Base-by-base conservation (phyloP, 2,888 invertebrate species). In the Odontocerum albicorne region DNA sequence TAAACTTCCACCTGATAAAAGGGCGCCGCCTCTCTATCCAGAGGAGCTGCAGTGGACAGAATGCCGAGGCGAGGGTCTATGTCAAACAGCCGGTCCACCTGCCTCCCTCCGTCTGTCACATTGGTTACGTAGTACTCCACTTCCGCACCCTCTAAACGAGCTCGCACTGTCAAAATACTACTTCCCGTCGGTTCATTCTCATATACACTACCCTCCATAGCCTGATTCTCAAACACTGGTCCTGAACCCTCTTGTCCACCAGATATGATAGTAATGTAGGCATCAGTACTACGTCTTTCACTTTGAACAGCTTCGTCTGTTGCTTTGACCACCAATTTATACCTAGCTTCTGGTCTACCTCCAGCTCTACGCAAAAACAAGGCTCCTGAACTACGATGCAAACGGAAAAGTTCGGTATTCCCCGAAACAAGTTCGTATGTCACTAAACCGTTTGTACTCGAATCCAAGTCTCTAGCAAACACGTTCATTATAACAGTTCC, bases 71-170 rank as follows among this genome's bases (percentile, higher is more conserved):
- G 88, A 16, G 90, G 84, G 74, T 96, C 94, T 67, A 97, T 89
- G 68, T 92, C 92, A 71, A 97, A 97, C 65, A 93, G 79, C 67
- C 92, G 84, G 75, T 93, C 92, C 68, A 91, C 90, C 76, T 90
- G 89, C 63, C 79, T 81, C 59, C 87, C 87, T 69, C 83, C 84
- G 32, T 55, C 57, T 66, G 88, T 89, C 72, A 90, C 88, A 76
- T 89, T 90, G 65, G 92, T 92, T 71, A 96, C 88, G 75, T 92
- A 95, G 77, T 92, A 96, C 72, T 93, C 92, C 70, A 95, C 82
- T 65, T 85, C 82, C 49, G 82, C 82, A 50, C 74, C 77, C 65
- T 81, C 79, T 63, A 83, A 81, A 63, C 84, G 83, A 65, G 91
- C 92, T 62, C 81, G 83, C 64, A 96, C 86, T 64, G 88, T 88